Evolutionary conservation across 2,888 invertebrate genomes (phyloP).

Genomic region (Stenodema calcarata): DNA sequence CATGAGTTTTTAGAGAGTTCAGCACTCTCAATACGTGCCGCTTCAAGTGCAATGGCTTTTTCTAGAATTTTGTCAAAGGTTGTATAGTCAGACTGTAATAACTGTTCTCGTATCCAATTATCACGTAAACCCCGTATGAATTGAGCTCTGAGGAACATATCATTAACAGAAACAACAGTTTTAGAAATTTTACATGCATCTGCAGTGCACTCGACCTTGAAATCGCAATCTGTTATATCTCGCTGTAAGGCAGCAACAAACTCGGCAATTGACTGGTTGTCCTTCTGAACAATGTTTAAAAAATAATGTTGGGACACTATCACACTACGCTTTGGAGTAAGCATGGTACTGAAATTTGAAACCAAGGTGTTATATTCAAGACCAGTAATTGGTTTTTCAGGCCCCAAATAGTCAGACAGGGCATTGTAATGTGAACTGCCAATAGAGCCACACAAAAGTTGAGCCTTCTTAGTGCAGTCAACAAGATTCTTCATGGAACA

Average conservation of each 20-base stretch:
- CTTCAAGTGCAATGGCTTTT: constrained; percentile 10
- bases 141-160: constrained; percentile 10
- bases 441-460: constrained; percentile 43
- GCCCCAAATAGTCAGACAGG: constrained; percentile 41
- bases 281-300: constrained; percentile 36
- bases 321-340: constrained; percentile 29
- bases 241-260: constrained; percentile 42
- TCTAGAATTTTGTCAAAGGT: not conserved
- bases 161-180: not conserved
- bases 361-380: constrained; percentile 36
- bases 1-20: not conserved
- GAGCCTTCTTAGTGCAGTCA: not conserved
- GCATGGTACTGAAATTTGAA: constrained; percentile 26
- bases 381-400: constrained; percentile 15
- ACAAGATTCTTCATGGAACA: constrained; percentile 9
- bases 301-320: constrained; percentile 52
- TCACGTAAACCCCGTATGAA: constrained; percentile 24
- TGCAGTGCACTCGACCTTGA: not conserved
- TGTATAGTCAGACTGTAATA: not conserved
- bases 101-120: constrained; percentile 1
- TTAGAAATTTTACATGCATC: not conserved
- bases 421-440: constrained; percentile 50
- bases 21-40: not conserved
- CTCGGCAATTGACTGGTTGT: constrained; percentile 40
- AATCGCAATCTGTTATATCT: constrained; percentile 28